Evolutionary conservation across 2,797 vertebrate species (phyloP), one percentile per base, ranked within the genome.

Genomic region (Epinephelus malabaricus): DNA sequence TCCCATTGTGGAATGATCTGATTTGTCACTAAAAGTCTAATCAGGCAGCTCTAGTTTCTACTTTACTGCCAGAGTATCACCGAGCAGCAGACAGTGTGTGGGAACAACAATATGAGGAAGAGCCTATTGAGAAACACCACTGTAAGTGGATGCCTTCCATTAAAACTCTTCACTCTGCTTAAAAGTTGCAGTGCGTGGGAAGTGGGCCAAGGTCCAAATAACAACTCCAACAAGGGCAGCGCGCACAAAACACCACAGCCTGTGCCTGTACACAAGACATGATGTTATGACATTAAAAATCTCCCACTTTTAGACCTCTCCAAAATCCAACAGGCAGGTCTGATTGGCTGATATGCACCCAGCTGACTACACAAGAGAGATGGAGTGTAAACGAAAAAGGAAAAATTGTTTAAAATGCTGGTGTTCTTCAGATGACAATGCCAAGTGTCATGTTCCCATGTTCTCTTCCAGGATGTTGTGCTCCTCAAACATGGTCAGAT

Each of bases 131-230:
- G 83, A 73, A 81, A 81, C 69, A 21, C 11, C 63, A 7, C 60
- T 1, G 17, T 49, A 15, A 69, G 79, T 59, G 83, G 82, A 81
- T 15, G 81, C 61, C 66, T 64, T 89, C 86, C 89, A 89, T 91
- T 89, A 88, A 87, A 91, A 68, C 83, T 54, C 84, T 91, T 74
- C 82, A 84, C 69, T 85, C 46, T 25, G 69, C 72, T 73, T 69
- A 38, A 60, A 77, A 80, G 87, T 85, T 58, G 58, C 60, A 8
- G 56, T 19, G 70, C 1, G 89, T 87, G 88, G 86, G 89, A 79
- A 63, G 76, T 0, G 30, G 79, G 73, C 67, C 66, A 9, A n/a
- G 81, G 65, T 85, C 88, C 79, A 79, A 83, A 85, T 30, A 84
- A 88, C 80, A 79, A 76, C 54, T 72, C 72, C 61, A 43, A 67